Evolutionary conservation across 1,140 invertebrate species (phyloP).

Genomic region (Eumaeus atala): DNA sequence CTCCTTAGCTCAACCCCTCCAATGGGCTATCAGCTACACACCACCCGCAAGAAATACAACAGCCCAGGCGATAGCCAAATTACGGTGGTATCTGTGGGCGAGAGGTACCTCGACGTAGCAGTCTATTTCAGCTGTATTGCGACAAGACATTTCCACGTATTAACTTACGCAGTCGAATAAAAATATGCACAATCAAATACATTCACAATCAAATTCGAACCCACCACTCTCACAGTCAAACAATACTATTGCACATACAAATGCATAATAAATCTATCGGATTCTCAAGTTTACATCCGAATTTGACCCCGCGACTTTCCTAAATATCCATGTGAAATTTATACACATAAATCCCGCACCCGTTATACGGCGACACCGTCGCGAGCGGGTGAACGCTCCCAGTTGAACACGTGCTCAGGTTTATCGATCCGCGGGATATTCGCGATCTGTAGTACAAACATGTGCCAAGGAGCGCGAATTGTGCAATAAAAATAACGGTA

Average conservation of each 20-base stretch:
- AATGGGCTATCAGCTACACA: too few species aligned
- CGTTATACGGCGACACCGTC: too few species aligned
- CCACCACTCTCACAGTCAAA: not conserved
- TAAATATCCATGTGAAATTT: slow-evolving; percentile 4
- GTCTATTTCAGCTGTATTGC: too few species aligned
- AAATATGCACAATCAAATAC: not conserved
- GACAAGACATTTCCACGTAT: too few species aligned
- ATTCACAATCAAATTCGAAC: not conserved
- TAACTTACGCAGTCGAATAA: not conserved
- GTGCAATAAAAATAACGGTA: slow-evolving; percentile 39
- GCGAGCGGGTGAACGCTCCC: not conserved
- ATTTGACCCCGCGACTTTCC: not conserved
- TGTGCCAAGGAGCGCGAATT: slow-evolving; percentile 34
- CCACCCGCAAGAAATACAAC: too few species aligned
- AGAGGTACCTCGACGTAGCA: too few species aligned
- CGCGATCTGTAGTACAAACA: slow-evolving; percentile 32
- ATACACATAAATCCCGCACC: not conserved
- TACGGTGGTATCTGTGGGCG: too few species aligned
- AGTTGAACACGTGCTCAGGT: slow-evolving; percentile 21
- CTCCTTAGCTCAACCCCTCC: too few species aligned
- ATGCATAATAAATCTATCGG: not conserved
- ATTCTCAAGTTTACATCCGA: not conserved
- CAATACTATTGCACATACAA: too few species aligned
- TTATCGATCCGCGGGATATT: slow-evolving; percentile 30
- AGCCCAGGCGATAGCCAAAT: too few species aligned